These are phyloP conservation scores for Maniola hyperantus DNA, from an alignment of 2,888 invertebrate species.

Conservation along the genomic window DNA sequence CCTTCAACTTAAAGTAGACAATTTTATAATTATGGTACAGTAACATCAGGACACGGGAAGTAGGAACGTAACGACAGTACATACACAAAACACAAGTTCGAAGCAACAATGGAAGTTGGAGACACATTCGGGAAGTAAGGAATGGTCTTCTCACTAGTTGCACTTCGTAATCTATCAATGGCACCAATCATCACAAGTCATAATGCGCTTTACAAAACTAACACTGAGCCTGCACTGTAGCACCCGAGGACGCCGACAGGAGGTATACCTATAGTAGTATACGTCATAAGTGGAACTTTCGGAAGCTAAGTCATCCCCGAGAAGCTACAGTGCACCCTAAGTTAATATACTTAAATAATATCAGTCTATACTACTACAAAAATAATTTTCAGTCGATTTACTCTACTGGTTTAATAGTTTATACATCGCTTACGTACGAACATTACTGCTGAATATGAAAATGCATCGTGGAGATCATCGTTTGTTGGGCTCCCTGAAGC, in stretches of 20 bases:
- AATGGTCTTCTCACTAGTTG: conserved; percentile 64
- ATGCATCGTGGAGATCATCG: conserved; percentile 73
- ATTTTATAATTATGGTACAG: conserved; percentile 1
- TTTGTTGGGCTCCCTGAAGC: conserved; percentile 48
- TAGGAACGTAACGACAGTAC: conserved; percentile 41
- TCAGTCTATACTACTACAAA: conserved; percentile 83
- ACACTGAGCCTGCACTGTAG: conserved; percentile 42
- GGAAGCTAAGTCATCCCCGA: conserved; percentile 9
- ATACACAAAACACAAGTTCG: conserved; percentile 41
- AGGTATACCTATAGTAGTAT: background rate
- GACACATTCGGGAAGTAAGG: conserved; percentile 64
- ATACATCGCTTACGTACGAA: conserved; percentile 57
- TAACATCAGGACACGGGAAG: conserved; percentile 35
- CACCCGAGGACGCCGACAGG: conserved; percentile 1
- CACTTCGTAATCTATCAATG: conserved; percentile 80
- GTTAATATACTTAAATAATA: conserved; percentile 68
- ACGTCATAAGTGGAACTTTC: background rate
- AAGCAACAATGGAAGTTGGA: conserved; percentile 78
- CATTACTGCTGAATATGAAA: conserved; percentile 62
- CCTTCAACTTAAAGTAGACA: background rate
- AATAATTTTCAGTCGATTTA: conserved; percentile 82
- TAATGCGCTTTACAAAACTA: conserved; percentile 69
- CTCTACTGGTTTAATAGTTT: conserved; percentile 72
- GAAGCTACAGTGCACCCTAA: conserved; percentile 41
- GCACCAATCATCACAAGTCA: conserved; percentile 82